Evolutionary conservation across 1,140 invertebrate genomes (phyloP).

Genomic region (Pseudachorutes palmiensis): DNA sequence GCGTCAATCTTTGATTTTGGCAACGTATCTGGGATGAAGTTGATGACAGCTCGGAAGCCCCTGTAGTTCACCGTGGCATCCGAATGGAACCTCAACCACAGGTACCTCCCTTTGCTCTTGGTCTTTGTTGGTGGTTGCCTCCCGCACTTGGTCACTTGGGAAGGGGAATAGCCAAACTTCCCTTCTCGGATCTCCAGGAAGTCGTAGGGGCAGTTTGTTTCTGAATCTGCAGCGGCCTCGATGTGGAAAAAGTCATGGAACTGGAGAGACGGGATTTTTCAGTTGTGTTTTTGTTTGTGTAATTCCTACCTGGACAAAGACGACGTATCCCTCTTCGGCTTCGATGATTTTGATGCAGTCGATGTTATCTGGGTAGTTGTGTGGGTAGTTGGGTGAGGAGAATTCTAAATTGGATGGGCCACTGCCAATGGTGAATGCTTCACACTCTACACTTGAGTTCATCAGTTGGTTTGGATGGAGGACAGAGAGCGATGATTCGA

Average conservation of each 20-base stretch:
- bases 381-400: conserved; percentile 64
- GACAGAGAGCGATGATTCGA: neutral
- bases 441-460: conserved; percentile 2
- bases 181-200: conserved; percentile 76
- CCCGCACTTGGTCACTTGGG: conserved; percentile 64
- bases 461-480: neutral
- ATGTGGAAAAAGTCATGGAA: conserved; percentile 72
- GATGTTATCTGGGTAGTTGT: conserved; percentile 59
- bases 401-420: conserved; percentile 50
- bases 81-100: conserved; percentile 76
- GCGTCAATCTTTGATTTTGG: conserved; percentile 45
- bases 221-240: conserved; percentile 48
- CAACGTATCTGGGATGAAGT: conserved; percentile 44
- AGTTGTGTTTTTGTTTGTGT: neutral
- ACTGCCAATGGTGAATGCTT: conserved; percentile 23
- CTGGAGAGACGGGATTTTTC: conserved; percentile 49
- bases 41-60: conserved; percentile 73
- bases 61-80: conserved; percentile 73
- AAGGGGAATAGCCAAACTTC: conserved; percentile 66
- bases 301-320: neutral
- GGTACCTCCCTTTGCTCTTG: conserved; percentile 61
- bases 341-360: conserved; percentile 58
- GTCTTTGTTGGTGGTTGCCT: conserved; percentile 66
- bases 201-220: conserved; percentile 67
- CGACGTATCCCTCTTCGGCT: neutral